Evolutionary conservation across 1,140 invertebrate species (phyloP).

Genomic region (Capitella teleta): DNA sequence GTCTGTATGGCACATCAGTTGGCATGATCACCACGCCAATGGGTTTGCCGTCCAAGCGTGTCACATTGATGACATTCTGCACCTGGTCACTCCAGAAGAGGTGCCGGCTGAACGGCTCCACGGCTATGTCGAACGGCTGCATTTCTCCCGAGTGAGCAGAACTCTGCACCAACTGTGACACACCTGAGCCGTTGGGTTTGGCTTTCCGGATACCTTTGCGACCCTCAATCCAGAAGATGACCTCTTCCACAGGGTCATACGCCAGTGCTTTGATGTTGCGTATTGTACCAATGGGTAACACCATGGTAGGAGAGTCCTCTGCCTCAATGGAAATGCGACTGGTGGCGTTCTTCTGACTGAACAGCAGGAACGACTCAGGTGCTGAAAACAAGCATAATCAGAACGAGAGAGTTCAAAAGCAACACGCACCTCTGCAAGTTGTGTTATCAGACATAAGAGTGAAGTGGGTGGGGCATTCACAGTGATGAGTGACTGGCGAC

Average conservation of each 20-base stretch:
- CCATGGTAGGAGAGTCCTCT: constrained; percentile 31
- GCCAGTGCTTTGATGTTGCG: constrained; percentile 70
- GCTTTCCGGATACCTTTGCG: too few species aligned
- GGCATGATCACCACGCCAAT: constrained; percentile 61
- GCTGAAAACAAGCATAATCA: constrained; percentile 19
- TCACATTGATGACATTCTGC: constrained; percentile 79
- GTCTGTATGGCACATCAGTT: constrained; percentile 57
- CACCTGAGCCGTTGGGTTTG: too few species aligned
- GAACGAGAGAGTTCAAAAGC: too few species aligned
- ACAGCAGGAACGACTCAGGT: constrained; percentile 39
- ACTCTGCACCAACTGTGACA: too few species aligned
- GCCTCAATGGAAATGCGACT: constrained; percentile 36
- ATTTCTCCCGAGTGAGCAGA: too few species aligned
- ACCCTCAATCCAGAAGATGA: constrained; percentile 76
- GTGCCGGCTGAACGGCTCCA: constrained; percentile 69
- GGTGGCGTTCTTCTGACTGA: constrained; percentile 36
- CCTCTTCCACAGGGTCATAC: constrained; percentile 66
- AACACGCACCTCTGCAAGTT: too few species aligned
- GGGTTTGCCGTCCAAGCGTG: constrained; percentile 54
- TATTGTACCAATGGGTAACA: constrained; percentile 51
- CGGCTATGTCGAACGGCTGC: constrained; percentile 69
- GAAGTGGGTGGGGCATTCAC: constrained; percentile 40
- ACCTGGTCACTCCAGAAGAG: constrained; percentile 77
- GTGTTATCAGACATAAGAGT: too few species aligned
- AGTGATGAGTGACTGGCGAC: constrained; percentile 16